Evolutionary conservation across 2,888 invertebrate species (phyloP).

Genomic region (Drosophila planitibia): DNA sequence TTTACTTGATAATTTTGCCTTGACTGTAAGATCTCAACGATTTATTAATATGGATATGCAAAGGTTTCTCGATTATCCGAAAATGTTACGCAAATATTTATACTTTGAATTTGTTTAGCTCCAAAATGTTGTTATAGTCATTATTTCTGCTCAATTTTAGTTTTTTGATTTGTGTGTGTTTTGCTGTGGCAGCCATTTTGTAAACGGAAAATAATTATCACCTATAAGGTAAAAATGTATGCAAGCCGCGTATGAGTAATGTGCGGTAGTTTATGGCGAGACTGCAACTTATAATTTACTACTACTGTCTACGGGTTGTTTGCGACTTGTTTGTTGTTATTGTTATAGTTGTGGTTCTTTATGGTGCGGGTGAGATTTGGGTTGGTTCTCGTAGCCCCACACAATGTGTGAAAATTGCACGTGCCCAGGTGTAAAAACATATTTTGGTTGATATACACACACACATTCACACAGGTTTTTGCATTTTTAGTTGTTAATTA

Average conservation of each 20-base stretch:
- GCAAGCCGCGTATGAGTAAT: slow-evolving; percentile 75
- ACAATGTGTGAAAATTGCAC: slow-evolving; percentile 80
- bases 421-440: slow-evolving; percentile 63
- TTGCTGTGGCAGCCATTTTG: slow-evolving; percentile 63
- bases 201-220: slow-evolving; percentile 77
- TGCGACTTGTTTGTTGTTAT: slow-evolving; percentile 57
- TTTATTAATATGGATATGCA: not conserved
- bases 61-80: not conserved
- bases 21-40: not conserved
- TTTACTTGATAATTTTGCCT: not conserved
- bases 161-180: slow-evolving; percentile 14
- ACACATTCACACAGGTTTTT: slow-evolving; percentile 35
- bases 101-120: not conserved
- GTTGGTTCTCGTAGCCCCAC: slow-evolving; percentile 34
- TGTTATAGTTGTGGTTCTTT: slow-evolving; percentile 53
- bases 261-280: slow-evolving; percentile 65
- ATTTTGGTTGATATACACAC: slow-evolving; percentile 68
- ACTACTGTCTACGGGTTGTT: slow-evolving; percentile 73
- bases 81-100: not conserved
- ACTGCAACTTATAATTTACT: slow-evolving; percentile 75
- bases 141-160: slow-evolving; percentile 1
- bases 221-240: slow-evolving; percentile 62
- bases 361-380: slow-evolving; percentile 22
- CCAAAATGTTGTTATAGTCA: not conserved
- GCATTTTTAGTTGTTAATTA: slow-evolving; percentile 80